phyloP scores from a whole-genome alignment of 2,113 vertebrate genomes.

The Brienomyrus longianalis region DNA sequence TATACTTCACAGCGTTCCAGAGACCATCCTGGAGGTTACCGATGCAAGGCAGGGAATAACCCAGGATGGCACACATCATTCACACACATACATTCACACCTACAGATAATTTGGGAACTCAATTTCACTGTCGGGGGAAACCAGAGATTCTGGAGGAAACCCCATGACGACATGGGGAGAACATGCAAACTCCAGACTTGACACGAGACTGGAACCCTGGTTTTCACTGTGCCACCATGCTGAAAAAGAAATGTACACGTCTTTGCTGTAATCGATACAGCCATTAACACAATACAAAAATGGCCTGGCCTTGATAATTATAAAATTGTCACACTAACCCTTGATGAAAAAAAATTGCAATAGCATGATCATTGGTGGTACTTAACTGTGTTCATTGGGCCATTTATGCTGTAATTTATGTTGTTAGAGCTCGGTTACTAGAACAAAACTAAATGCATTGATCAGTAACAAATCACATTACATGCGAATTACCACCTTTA shows the following conservation, averaged over 20 bases:
- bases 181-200: not conserved
- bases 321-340: not conserved
- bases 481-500: not conserved
- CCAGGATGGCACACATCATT: not conserved
- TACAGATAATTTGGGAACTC: not conserved
- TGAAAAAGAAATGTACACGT: not conserved
- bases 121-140: not conserved
- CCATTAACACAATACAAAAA: not conserved
- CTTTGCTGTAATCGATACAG: not conserved
- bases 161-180: no score
- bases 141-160: no score
- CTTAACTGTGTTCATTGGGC: not conserved
- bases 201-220: not conserved
- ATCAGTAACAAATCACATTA: not conserved
- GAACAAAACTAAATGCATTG: not conserved
- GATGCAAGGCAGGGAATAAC: not conserved
- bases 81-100: no score
- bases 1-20: not conserved
- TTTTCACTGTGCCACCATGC: not conserved
- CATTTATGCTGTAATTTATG: not conserved
- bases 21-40: not conserved
- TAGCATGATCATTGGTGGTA: not conserved
- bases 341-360: not conserved
- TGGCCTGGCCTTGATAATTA: not conserved
- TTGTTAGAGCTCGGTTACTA: not conserved